A percentile compares a stretch with the other conserved stretches of the same genome.
These are phyloP conservation scores for Epistrophe grossulariae DNA, from an alignment of 2,888 invertebrate species.

Conservation along the genomic window DNA sequence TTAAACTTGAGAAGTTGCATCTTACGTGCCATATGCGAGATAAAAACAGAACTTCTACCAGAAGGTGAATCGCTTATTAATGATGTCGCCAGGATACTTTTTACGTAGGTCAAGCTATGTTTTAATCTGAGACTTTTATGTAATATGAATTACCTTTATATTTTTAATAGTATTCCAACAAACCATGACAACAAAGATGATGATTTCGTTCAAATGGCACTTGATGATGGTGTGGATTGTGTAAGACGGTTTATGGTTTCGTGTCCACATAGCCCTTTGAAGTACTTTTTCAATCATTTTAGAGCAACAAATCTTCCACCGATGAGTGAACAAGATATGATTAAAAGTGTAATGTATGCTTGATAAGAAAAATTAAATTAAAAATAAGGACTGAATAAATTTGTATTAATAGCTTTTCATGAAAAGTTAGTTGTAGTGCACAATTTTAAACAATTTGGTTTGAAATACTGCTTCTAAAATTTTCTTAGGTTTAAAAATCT, in stretches of 20 bases:
- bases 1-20: constrained; percentile 56
- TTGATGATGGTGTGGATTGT: constrained; percentile 60
- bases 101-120: constrained; percentile 39
- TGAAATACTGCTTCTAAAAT: too few relatives aligned
- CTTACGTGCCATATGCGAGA: constrained; percentile 64
- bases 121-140: background rate
- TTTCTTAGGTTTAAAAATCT: too few relatives aligned
- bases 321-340: constrained; percentile 31
- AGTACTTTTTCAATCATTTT: constrained; percentile 52
- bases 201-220: constrained; percentile 62
- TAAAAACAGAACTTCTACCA: constrained; percentile 48
- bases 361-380: background rate
- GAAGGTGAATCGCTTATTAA: constrained; percentile 63
- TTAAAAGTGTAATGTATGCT: constrained; percentile 41
- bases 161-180: constrained; percentile 49
- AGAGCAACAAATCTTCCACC: constrained; percentile 15
- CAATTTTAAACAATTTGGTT: too few relatives aligned
- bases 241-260: constrained; percentile 57
- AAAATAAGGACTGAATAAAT: too few relatives aligned
- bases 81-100: constrained; percentile 60
- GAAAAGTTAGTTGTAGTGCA: too few relatives aligned
- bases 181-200: constrained; percentile 55
- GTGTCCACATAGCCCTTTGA: constrained; percentile 64
- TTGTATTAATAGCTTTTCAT: too few relatives aligned
- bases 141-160: too few relatives aligned